Base-by-base conservation (phyloP, 2,888 invertebrate species). In the Conops quadrifasciatus region DNA sequence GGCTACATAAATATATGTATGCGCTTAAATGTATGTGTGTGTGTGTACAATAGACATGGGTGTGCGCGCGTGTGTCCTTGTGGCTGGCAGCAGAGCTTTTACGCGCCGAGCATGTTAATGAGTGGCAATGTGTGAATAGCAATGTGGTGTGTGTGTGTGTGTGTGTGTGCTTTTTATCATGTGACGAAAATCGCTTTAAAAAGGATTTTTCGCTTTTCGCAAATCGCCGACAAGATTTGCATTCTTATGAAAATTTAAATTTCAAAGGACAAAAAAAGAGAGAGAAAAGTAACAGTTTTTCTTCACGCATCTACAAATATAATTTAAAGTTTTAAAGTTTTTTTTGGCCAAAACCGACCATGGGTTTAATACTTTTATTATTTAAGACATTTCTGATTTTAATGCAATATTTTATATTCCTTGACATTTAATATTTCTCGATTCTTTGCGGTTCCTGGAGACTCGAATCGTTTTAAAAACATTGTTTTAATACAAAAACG, bases 1-100 rank as follows among this genome's bases (percentile, higher is more conserved):
- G 43, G 15, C 11, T 47, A 15, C 45, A 59, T 45, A 30, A 58
- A n/a, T 63, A 19, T 47, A 9, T 63, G 16, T 45, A 1, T 47
- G 11, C 67, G 77, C 75, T 75, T 62, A 77, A 77, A 74, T 78
- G 75, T 76, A 65, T 72, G 74, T 73, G 69, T 60, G 70, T 71
- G 69, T 43, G 60, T 65, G 67, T 45, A 69, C 65, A 62, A 36
- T 70, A 62, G 69, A 62, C 30, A 62, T 72, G 16, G 63, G 45
- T 62, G 62, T 30, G 9, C 36, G 5, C 67, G 24, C 19, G 66
- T 63, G 36, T 59, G 56, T n/a, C 36, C 73, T 26, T 43, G 64
- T 36, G 49, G 28, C 28, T 56, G 30, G 21, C 24, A n/a, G n/a
- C n/a, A 49, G 51, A 47, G 36, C 13, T 26, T 45, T 45, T 68